These are phyloP conservation scores for Heliothis peltigera DNA, from an alignment of 2,888 invertebrate species.

Conservation along the genomic window DNA sequence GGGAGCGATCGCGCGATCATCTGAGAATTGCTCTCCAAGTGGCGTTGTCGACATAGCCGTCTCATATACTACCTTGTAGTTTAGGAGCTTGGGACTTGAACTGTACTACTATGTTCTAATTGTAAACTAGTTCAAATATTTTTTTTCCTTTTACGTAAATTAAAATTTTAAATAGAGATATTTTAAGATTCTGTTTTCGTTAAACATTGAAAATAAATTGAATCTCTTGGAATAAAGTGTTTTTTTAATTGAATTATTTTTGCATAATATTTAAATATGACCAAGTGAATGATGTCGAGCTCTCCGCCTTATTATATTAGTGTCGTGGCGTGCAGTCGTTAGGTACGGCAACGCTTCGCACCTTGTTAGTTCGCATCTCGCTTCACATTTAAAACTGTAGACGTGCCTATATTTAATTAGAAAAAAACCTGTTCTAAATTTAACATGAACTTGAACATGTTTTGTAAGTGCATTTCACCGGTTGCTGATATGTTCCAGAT, in stretches of 20 bases:
- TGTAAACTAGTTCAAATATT: no score
- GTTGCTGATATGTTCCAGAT: no score
- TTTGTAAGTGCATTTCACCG: no score
- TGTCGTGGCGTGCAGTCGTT: conserved; percentile 37
- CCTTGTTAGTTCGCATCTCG: conserved; percentile 51
- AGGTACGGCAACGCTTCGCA: conserved; percentile 34
- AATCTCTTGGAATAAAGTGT: no score
- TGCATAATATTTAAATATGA: neutral
- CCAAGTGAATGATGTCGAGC: neutral
- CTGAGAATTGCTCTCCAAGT: conserved; percentile 29
- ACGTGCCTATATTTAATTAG: neutral
- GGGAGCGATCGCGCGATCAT: conserved; percentile 40
- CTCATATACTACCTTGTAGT: conserved; percentile 4
- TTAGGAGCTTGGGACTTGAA: neutral
- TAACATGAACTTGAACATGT: no score
- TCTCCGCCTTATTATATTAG: conserved; percentile 22
- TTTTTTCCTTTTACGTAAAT: no score
- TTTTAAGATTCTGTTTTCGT: no score
- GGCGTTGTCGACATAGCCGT: conserved; percentile 35
- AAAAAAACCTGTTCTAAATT: neutral
- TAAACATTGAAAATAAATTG: no score
- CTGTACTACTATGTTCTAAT: neutral
- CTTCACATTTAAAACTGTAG: conserved; percentile 34
- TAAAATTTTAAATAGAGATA: no score
- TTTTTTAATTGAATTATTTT: neutral